Evolutionary conservation across 2,113 vertebrate genomes (phyloP), one percentile per base, ranked within the genome.

Genomic region (Stigmatopora argus): DNA sequence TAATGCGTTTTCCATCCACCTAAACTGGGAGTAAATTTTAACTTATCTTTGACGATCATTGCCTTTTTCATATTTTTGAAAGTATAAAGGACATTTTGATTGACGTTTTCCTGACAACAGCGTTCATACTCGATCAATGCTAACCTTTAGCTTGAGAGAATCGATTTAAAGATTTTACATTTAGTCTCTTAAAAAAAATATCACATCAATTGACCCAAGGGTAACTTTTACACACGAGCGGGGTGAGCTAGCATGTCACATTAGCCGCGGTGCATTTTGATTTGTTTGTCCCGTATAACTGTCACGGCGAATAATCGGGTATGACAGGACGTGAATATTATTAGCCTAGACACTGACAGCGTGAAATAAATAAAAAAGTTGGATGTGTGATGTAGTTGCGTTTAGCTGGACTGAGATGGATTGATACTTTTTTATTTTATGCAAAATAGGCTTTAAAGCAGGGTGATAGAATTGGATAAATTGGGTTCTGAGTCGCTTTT

Each of bases 141-240:
- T 31, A 15, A 56, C 53, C 53, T 56, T 56, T 56, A 56, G 21
- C 53, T 13, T 12, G 26, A 10, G 9, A 8, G 1, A 15, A 55
- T 55, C 6, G 53, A 55, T 55, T 55, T 31, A 26, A 56, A 31
- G 23, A 56, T 56, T 56, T 56, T 7, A 56, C 53, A 56, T 56
- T 55, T 31, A 56, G 53, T 23, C 53, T 31, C 26, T 31, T 31
- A 1, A 53, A 23, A 53, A 52, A 52, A 52, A 19, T 3, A 13
- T 31, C 12, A 31, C 53, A 56, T 34, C 5, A 15, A 31, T 6
- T 56, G 53, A 15, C 53, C 53, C 53, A 17, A 15, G 53, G 23
- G 23, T 17, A 31, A 56, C 15, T 14, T 56, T 31, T 7, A 56
- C 53, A 56, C 53, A 26, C 13, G 11, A 46, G 23, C 15, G 53